These are phyloP conservation scores for Eutrigla gurnardus DNA, from an alignment of 2,797 vertebrate genomes.

Conservation along the genomic window DNA sequence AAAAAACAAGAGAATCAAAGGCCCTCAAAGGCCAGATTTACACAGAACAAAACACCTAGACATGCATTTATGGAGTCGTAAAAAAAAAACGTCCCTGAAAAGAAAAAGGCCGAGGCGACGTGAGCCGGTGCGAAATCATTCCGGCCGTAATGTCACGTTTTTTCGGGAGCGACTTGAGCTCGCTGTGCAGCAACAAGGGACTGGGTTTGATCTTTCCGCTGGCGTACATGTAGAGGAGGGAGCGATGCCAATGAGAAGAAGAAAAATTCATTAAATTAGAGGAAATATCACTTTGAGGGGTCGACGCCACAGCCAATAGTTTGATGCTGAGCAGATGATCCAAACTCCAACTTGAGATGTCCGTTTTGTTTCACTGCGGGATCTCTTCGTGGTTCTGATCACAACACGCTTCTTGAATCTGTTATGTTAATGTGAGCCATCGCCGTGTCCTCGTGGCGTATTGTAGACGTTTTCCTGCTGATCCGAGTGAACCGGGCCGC, in stretches of 20 bases:
- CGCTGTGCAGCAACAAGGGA: background rate
- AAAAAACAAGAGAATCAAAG: constrained; percentile 51
- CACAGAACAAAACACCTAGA: constrained; percentile 41
- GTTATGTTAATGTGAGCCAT: background rate
- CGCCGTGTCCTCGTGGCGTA: constrained; percentile 4
- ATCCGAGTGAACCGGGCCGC: constrained; percentile 11
- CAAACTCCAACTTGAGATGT: background rate
- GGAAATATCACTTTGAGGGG: background rate
- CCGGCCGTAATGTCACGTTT: constrained; percentile 36
- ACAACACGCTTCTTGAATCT: background rate
- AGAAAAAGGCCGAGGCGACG: constrained; percentile 7
- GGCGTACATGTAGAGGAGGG: background rate
- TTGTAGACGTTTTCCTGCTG: background rate
- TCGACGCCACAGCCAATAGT: constrained; percentile 15
- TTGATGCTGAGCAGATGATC: constrained; percentile 24
- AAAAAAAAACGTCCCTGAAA: constrained; percentile 11
- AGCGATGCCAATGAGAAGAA: background rate
- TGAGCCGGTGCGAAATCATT: constrained; percentile 22
- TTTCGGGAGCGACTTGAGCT: constrained; percentile 34
- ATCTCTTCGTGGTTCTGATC: background rate
- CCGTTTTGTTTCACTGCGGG: background rate
- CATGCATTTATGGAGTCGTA: constrained; percentile 36
- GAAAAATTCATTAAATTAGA: background rate
- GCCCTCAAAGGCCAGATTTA: constrained; percentile 33
- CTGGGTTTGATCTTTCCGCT: constrained; percentile 6